These are phyloP conservation scores for Caenorhabditis wallacei DNA, from an alignment of 2,888 invertebrate species.

Conservation along the genomic window DNA sequence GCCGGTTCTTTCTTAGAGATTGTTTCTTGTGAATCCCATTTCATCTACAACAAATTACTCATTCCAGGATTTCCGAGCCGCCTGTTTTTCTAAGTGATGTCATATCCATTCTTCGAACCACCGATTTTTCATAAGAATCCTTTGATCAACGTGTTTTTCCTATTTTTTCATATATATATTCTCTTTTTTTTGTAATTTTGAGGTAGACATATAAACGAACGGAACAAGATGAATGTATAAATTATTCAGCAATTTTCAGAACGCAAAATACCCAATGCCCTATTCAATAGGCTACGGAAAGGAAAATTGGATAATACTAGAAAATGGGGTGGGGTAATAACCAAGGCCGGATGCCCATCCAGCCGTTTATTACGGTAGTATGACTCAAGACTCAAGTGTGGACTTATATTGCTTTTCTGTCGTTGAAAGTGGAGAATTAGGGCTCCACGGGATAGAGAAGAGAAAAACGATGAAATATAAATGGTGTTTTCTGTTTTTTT, in stretches of 20 bases:
- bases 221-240: conserved; percentile 22
- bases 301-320: not conserved
- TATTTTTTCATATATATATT: conserved; percentile 9
- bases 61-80: not conserved
- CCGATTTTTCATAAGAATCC: too few relatives aligned
- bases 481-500: conserved; percentile 41
- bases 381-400: conserved; percentile 44
- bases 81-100: not conserved
- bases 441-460: conserved; percentile 27
- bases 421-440: conserved; percentile 33
- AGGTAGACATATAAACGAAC: conserved; percentile 27
- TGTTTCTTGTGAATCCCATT: not conserved
- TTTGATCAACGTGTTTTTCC: too few relatives aligned
- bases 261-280: conserved; percentile 35
- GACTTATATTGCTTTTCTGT: conserved; percentile 16
- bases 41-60: not conserved
- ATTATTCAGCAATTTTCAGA: conserved; percentile 46
- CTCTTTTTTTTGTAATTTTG: conserved; percentile 19
- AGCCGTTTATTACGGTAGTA: conserved; percentile 32
- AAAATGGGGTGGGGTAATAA: not conserved
- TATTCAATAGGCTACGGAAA: conserved; percentile 24
- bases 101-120: too few relatives aligned
- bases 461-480: conserved; percentile 33
- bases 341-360: conserved; percentile 20
- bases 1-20: not conserved